Conservation (phyloP, 2,888 invertebrate genomes). For the Cosmia trapezina region DNA sequence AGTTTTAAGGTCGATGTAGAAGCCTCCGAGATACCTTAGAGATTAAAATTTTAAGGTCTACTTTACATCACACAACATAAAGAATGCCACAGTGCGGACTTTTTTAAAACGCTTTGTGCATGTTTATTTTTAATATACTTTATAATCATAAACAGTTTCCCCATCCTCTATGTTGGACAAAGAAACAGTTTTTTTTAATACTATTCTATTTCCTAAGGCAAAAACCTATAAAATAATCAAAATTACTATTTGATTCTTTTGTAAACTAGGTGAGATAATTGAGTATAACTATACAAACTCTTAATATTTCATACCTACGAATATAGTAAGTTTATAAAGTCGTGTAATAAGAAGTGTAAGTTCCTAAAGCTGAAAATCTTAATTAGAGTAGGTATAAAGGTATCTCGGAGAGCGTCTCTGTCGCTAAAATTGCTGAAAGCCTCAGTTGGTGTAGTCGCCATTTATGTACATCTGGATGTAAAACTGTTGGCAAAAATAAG, state of each 20-base stretch:
- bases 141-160: neutral
- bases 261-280: neutral
- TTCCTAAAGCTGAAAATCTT: neutral
- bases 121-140: neutral
- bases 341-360: no score
- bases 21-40: constrained; percentile 60
- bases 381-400: constrained; percentile 19
- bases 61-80: constrained; percentile 33
- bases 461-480: constrained; percentile 14
- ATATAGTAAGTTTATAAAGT: neutral
- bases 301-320: neutral
- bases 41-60: constrained; percentile 48
- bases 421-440: constrained; percentile 14
- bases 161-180: neutral
- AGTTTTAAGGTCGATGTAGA: constrained; percentile 42
- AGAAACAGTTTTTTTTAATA: neutral
- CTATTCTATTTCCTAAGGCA: no score
- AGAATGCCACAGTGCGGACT: constrained; percentile 4
- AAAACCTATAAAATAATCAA: neutral
- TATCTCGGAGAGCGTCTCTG: constrained; percentile 46
- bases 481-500: constrained; percentile 48
- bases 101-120: neutral
- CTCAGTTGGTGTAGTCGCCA: constrained; percentile 28
- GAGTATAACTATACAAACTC: neutral
- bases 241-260: neutral